These are phyloP conservation scores for Coranthus polyacanthus DNA, from an alignment of 2,797 vertebrate genomes.

Conservation along the genomic window DNA sequence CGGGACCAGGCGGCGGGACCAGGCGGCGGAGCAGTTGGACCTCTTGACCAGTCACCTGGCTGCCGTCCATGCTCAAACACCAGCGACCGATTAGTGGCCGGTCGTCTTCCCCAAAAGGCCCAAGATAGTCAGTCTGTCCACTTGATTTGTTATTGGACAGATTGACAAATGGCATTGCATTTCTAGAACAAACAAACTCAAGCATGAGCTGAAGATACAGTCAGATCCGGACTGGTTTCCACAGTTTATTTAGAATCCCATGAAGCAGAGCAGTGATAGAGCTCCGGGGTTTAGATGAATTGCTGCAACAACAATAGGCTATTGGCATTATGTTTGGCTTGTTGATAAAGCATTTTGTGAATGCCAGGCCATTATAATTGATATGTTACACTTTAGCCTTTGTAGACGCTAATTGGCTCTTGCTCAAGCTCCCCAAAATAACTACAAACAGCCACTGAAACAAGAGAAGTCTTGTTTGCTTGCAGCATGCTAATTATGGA, in stretches of 20 bases:
- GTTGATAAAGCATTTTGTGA: conserved; percentile 40
- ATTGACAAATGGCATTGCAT: conserved; percentile 71
- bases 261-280: conserved; percentile 19
- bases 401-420: conserved; percentile 59
- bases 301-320: conserved; percentile 21
- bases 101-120: conserved; percentile 55
- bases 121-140: conserved; percentile 54
- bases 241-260: conserved; percentile 22
- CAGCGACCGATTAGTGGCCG: conserved; percentile 50
- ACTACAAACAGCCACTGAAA: conserved; percentile 66
- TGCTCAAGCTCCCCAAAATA: conserved; percentile 62
- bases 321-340: conserved; percentile 34
- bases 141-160: conserved; percentile 61
- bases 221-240: conserved; percentile 32
- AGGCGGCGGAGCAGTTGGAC: conserved; percentile 61
- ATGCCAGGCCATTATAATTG: conserved; percentile 51
- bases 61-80: conserved; percentile 66
- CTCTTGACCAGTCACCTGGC: conserved; percentile 65
- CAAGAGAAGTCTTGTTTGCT: conserved; percentile 68
- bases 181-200: conserved; percentile 75
- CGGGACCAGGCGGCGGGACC: conserved; percentile 1
- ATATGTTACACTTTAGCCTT: conserved; percentile 56
- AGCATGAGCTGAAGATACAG: conserved; percentile 56
- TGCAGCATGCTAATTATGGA: conserved; percentile 65
- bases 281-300: conserved; percentile 10